Percentiles rank a stretch among this genome's conserved stretches.
Evolutionary conservation across 2,888 invertebrate genomes (phyloP).

Genomic region (Melanotus villosus): DNA sequence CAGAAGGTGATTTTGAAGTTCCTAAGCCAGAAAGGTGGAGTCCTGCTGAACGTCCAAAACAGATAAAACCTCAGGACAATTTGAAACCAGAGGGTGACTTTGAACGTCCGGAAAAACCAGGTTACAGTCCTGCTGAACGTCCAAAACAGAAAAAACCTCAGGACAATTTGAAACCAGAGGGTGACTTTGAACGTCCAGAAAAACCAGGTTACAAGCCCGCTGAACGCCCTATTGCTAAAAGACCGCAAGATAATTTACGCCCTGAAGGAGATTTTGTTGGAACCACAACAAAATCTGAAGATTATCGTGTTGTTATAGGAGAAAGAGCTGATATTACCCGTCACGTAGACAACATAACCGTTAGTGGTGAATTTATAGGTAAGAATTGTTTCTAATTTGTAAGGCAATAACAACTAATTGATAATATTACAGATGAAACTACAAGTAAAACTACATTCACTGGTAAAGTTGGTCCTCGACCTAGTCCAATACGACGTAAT

Average conservation of each 20-base stretch:
- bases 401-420: no score
- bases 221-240: conserved; percentile 66
- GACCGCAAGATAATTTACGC: conserved; percentile 66
- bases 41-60: conserved; percentile 67
- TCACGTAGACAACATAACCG: conserved; percentile 76
- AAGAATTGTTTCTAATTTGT: conserved; percentile 56
- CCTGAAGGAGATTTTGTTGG: conserved; percentile 69
- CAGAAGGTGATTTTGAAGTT: conserved; percentile 70
- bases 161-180: conserved; percentile 69
- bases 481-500: conserved; percentile 78
- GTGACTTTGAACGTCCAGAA: conserved; percentile 64
- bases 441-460: conserved; percentile 80
- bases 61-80: conserved; percentile 68
- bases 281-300: conserved; percentile 70
- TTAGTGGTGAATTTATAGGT: conserved; percentile 79
- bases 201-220: conserved; percentile 61
- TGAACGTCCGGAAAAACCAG: conserved; percentile 57
- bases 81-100: conserved; percentile 68
- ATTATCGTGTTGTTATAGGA: conserved; percentile 74
- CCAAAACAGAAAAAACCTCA: conserved; percentile 70
- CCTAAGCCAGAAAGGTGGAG: conserved; percentile 63
- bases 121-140: conserved; percentile 69
- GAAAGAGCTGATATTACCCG: conserved; percentile 77
- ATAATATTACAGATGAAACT: conserved; percentile 73
- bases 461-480: conserved; percentile 76